A percentile compares a stretch with the other conserved stretches of the same genome.
These are phyloP conservation scores for Phataginus tricuspis DNA, from an alignment of 2,797 vertebrate species.

Conservation along the genomic window DNA sequence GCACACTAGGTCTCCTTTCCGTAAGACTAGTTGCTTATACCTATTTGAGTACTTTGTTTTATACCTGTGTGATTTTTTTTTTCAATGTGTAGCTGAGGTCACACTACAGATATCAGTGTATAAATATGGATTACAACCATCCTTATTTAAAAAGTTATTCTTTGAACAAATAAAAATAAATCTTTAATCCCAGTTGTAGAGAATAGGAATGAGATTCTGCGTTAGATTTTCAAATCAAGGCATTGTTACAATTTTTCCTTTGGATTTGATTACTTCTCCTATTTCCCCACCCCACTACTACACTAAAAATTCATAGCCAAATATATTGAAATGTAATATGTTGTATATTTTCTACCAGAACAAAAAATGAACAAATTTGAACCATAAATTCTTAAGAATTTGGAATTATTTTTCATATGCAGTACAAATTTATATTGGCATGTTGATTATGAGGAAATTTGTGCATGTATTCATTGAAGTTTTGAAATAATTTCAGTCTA, in stretches of 20 bases:
- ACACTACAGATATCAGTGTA: not conserved
- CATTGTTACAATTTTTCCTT: not conserved
- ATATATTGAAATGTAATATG: not conserved
- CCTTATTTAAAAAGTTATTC: not conserved
- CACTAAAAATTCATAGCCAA: not conserved
- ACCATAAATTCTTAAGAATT: not conserved
- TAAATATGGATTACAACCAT: not conserved
- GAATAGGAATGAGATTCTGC: not conserved
- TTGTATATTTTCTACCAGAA: not conserved
- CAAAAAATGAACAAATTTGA: not conserved
- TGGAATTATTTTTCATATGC: not conserved
- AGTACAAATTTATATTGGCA: not conserved
- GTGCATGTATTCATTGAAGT: not conserved
- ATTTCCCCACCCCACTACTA: too few species aligned
- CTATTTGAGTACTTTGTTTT: not conserved
- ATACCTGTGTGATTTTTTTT: not conserved
- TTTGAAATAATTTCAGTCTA: not conserved
- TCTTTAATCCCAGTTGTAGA: not conserved
- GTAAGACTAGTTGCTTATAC: not conserved
- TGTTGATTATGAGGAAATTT: constrained; percentile 23
- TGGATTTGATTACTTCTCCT: not conserved
- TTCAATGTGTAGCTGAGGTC: not conserved
- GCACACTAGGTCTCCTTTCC: not conserved
- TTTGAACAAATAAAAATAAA: constrained; percentile 1
- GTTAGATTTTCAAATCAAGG: not conserved